Evolutionary conservation across 2,113 vertebrate genomes (phyloP), one percentile per base, ranked within the genome.

Genomic region (human): DNA sequence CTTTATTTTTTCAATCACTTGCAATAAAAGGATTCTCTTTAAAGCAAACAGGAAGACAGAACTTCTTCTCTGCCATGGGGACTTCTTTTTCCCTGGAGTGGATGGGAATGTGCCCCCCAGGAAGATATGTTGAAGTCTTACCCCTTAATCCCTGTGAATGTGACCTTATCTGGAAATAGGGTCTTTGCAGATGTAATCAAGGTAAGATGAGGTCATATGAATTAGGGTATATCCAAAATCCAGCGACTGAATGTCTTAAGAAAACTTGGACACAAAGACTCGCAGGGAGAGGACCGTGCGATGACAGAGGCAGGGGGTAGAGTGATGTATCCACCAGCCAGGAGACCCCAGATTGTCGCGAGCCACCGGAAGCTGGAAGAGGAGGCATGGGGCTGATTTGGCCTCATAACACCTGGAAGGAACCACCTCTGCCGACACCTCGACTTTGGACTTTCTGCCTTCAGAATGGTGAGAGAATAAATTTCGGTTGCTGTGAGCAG

Each of bases 271-370:
- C 22, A 43, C 20, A 17, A 6, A 59, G 18, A 40, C 14, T 8
- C 0, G 5, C 6, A 8, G 43, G 8, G 11, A 32, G 18, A 87
- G 14, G 18, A 25, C 5, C 18, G 25, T 1, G 48, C 6, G 20
- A 30, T 17, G 38, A 43, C 13, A 4, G 23, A 23, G 25, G 40
- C 20, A 45, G 27, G 12, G 57, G 59, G 23, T 3, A 2, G 68
- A 32, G 22, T 22, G 52, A 75, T 43, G 18, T 38, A 1, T 17
- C 8, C 8, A 1, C 16, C 4, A 30, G 18, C 38, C 48, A 57
- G 8, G 43, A 55, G 17, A 27, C 8, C 12, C 17, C 17, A 20
- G 13, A 14, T 38, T 20, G 16, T 38, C 40, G 18, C 45, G 35
- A 52, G 59, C 81, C 20, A 45, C 27, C 30, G 8, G 40, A 5